Evolutionary conservation across 2,797 vertebrate species (phyloP).

Genomic region (Pygocentrus nattereri): DNA sequence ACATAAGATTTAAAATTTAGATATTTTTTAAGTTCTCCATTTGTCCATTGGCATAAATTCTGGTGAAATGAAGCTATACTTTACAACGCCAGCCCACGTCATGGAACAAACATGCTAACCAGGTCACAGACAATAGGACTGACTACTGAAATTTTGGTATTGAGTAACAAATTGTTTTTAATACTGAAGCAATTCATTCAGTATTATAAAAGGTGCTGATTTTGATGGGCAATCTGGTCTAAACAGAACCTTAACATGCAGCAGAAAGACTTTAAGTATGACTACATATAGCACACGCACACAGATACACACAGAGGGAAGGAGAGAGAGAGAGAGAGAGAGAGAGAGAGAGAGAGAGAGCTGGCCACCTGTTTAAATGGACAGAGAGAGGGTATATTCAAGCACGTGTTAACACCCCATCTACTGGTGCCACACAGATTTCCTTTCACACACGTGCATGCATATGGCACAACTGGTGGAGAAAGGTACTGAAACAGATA

Average conservation of each 20-base stretch:
- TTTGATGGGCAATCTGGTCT: background rate
- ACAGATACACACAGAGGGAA: too few species aligned
- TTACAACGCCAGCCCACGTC: too few species aligned
- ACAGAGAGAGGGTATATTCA: constrained; percentile 5
- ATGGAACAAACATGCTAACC: background rate
- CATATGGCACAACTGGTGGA: background rate
- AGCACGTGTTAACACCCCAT: constrained; percentile 25
- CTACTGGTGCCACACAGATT: constrained; percentile 18
- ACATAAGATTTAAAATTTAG: too few species aligned
- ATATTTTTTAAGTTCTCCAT: too few species aligned
- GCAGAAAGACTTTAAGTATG: too few species aligned
- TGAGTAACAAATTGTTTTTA: too few species aligned
- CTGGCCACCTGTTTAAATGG: constrained; percentile 7
- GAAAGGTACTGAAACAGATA: constrained; percentile 8
- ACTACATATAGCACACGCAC: too few species aligned
- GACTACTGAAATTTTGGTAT: background rate
- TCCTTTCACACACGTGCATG: background rate
- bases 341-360: background rate
- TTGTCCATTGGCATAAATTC: too few species aligned
- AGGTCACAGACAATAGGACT: background rate
- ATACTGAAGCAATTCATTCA: too few species aligned
- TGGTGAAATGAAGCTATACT: background rate
- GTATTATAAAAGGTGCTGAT: too few species aligned
- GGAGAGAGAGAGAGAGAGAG: background rate
- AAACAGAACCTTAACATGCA: background rate